phyloP scores from a whole-genome alignment of 2,113 vertebrate genomes.

The Sylvilagus bachmani region DNA sequence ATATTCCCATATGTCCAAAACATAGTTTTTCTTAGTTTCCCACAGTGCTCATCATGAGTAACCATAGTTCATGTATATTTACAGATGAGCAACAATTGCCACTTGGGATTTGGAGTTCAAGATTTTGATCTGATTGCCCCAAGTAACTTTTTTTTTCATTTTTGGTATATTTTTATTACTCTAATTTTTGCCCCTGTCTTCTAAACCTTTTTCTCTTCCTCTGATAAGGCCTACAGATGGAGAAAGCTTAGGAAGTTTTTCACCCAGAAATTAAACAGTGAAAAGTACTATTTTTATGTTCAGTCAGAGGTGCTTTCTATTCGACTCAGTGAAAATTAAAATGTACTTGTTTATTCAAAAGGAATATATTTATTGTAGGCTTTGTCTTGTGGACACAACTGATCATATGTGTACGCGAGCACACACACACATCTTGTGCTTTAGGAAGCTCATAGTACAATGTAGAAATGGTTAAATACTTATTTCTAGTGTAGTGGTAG shows the following conservation, averaged over 20 bases:
- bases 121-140: neutral
- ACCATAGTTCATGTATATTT: neutral
- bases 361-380: neutral
- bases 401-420: no score
- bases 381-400: neutral
- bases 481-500: neutral
- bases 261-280: neutral
- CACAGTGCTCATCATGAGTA: neutral
- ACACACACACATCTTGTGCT: neutral
- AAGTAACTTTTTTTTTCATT: neutral
- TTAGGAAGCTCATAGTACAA: neutral
- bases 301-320: neutral
- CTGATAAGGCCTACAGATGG: neutral
- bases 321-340: neutral
- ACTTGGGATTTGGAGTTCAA: neutral
- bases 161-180: neutral
- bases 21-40: neutral
- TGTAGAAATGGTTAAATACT: neutral
- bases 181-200: neutral
- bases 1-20: neutral
- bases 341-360: conserved; percentile 13
- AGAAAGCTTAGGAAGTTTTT: neutral
- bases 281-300: neutral
- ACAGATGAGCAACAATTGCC: neutral
- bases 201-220: neutral